Evolutionary conservation across 2,888 invertebrate genomes (phyloP), one percentile per base, ranked within the genome.

Genomic region (Rhopalosiphum nymphaeae): DNA sequence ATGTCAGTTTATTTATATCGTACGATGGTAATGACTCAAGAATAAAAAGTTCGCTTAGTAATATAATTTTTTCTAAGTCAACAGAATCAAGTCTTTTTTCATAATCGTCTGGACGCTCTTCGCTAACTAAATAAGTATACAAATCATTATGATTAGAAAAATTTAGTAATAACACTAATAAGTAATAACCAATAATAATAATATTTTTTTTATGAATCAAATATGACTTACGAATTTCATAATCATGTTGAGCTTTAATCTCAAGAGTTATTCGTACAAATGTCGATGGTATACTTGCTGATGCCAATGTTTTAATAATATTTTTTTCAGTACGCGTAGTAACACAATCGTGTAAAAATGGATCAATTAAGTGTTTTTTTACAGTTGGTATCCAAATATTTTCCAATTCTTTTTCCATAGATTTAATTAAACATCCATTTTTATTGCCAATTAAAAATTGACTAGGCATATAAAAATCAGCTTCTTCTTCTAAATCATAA

Each of bases 391-490:
- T 86, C 94, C 94, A 94, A 10, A 94, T 61, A 2, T 49, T 53
- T 53, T 91, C 90, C 25, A 94, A 9, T 94, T 94, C 94, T 46
- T 13, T 87, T 61, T 36, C 61, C 86, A 94, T 87, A 11, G 53
- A 42, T 42, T 91, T 90, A 29, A 91, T 49, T 13, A 91, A 53
- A 44, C 90, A 94, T 3, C 94, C 94, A 25, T 61, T 0, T 61
- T 86, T 85, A 42, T 87, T 94, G 13, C 94, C 94, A 49, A 94
- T n/a, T 53, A 94, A 91, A 87, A 94, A 94, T 4, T 94, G 57
- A 42, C 91, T 85, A 5, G 94, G 91, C 94, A 94, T 94, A 25
- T 94, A 87, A 46, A 85, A 94, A 67, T 94, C 86, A 16, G 94
- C 94, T 53, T 94, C 94, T 44, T 94, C 94, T n/a, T 36, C 57